Percentiles rank a stretch among this genome's conserved stretches.
phyloP scores from a whole-genome alignment of 2,888 invertebrate genomes.

The Gymnosoma rotundatum region DNA sequence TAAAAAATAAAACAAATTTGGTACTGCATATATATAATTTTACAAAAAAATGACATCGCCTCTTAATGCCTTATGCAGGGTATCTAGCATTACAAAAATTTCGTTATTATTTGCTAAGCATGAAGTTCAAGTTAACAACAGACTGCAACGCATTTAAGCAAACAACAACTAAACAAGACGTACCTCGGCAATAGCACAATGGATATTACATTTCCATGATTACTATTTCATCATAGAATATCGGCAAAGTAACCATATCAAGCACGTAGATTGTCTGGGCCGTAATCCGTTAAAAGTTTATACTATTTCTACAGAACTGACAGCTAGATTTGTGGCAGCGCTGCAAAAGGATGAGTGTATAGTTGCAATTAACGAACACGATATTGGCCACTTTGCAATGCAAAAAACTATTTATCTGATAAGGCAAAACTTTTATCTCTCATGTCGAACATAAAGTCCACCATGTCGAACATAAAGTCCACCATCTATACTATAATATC shows the following conservation, averaged over 20 bases:
- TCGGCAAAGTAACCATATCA: slow-evolving; percentile 53
- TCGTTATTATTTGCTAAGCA: slow-evolving; percentile 70
- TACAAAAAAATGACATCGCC: too few relatives aligned
- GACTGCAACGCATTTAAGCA: slow-evolving; percentile 54
- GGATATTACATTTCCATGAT: slow-evolving; percentile 70
- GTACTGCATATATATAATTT: too few relatives aligned
- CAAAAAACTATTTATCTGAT: slow-evolving; percentile 40
- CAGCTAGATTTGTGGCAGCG: slow-evolving; percentile 38
- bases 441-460: slow-evolving; percentile 50
- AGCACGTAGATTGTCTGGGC: slow-evolving; percentile 1
- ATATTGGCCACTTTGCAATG: slow-evolving; percentile 16
- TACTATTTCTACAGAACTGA: slow-evolving; percentile 28
- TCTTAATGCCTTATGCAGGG: too few relatives aligned
- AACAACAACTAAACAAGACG: slow-evolving; percentile 67
- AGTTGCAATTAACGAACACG: slow-evolving; percentile 35
- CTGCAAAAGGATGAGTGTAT: slow-evolving; percentile 15
- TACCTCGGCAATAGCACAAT: slow-evolving; percentile 69
- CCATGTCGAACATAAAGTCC: too few relatives aligned
- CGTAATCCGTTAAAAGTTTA: slow-evolving; percentile 4
- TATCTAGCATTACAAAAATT: slow-evolving; percentile 6
- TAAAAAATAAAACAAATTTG: too few relatives aligned
- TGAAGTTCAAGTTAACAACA: slow-evolving; percentile 54
- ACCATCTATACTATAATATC: too few relatives aligned
- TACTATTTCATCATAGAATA: slow-evolving; percentile 71
- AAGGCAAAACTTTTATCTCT: slow-evolving; percentile 41